Conservation (phyloP, 1,140 invertebrate species). For the Pemphigus obesinymphae region DNA sequence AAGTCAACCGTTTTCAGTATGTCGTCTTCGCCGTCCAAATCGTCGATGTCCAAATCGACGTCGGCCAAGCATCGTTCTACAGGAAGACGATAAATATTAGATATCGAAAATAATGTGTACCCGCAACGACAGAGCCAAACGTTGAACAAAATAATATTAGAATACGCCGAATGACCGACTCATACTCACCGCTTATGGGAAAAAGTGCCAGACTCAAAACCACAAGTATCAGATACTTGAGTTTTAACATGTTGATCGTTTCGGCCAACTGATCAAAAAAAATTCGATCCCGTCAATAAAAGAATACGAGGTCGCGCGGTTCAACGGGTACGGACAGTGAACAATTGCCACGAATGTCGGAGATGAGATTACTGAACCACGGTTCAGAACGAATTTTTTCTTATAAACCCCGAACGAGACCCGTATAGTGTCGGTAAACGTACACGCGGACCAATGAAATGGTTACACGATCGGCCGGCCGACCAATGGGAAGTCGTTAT, state of each 20-base stretch:
- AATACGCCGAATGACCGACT: not conserved
- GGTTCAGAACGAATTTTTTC: not conserved
- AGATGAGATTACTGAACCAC: not conserved
- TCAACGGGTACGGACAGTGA: not conserved
- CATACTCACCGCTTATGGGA: not conserved
- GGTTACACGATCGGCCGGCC: not conserved
- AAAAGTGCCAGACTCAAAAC: not conserved
- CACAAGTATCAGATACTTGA: conserved; percentile 1
- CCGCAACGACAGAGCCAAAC: too few relatives aligned
- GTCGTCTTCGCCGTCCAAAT: not conserved
- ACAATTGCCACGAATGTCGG: too few relatives aligned
- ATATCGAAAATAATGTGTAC: not conserved
- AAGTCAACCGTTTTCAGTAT: not conserved
- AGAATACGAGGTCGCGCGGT: not conserved
- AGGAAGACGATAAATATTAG: too few relatives aligned
- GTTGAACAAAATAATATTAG: not conserved
- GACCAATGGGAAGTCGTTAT: conserved; percentile 8
- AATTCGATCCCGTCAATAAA: not conserved
- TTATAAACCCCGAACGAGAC: too few relatives aligned
- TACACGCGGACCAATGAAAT: not conserved
- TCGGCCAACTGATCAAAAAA: not conserved
- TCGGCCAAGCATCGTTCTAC: not conserved
- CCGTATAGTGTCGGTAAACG: too few relatives aligned
- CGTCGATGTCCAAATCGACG: not conserved
- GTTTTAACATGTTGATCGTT: not conserved